Percentiles rank a stretch among this genome's conserved stretches.
These are phyloP conservation scores for Albula glossodonta DNA, from an alignment of 2,113 vertebrate genomes.

Conservation along the genomic window DNA sequence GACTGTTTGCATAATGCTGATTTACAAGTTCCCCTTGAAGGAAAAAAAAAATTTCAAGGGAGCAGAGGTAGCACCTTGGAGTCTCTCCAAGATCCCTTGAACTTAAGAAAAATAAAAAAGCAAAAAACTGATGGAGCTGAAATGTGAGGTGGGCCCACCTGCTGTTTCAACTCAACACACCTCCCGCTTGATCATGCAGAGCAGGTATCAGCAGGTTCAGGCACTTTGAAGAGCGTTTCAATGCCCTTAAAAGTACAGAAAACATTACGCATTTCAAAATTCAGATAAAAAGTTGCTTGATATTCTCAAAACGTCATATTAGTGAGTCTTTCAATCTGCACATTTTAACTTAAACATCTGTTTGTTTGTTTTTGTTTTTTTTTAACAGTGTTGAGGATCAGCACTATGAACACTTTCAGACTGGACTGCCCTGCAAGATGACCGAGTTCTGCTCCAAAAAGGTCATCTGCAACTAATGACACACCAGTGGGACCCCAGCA, in stretches of 20 bases:
- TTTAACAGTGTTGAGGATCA: constrained; percentile 1
- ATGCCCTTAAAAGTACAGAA: neutral
- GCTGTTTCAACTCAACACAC: neutral
- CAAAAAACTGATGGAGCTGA: neutral
- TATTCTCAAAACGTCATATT: neutral
- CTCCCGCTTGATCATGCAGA: neutral
- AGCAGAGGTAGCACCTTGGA: neutral
- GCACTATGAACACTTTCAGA: constrained; percentile 1
- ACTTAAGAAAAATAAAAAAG: neutral
- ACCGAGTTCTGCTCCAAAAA: constrained; percentile 36
- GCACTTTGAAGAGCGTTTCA: neutral
- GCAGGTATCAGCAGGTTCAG: neutral
- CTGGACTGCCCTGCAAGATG: constrained; percentile 33
- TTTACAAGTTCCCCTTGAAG: neutral
- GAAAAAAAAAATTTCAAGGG: neutral
- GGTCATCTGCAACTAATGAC: constrained; percentile 29
- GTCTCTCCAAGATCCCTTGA: neutral
- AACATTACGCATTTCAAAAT: neutral
- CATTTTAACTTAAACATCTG: neutral
- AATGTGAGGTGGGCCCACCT: neutral
- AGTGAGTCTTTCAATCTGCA: neutral
- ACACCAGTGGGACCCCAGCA: constrained; percentile 18
- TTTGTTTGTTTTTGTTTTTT: neutral
- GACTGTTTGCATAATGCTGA: neutral
- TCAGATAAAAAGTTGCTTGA: neutral